Percentiles rank a stretch among this genome's conserved stretches.
phyloP scores from a whole-genome alignment of 2,797 vertebrate species.

The Manis crassicaudata region DNA sequence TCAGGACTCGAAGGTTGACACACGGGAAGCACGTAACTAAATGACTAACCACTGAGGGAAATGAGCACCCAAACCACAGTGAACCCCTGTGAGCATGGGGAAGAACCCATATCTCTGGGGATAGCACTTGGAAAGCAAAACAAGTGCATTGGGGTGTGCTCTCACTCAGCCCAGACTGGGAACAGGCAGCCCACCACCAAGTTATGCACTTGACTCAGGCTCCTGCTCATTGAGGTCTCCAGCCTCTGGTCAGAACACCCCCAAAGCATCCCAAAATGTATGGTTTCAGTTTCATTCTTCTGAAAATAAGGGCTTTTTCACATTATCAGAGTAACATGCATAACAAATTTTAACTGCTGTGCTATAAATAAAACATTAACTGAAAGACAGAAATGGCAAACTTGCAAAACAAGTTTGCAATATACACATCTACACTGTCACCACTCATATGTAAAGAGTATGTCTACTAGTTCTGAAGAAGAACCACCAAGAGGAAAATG shows the following conservation, averaged over 20 bases:
- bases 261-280: neutral
- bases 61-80: neutral
- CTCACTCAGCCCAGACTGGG: neutral
- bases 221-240: neutral
- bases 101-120: fast-evolving
- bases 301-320: neutral
- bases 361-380: neutral
- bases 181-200: neutral
- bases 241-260: neutral
- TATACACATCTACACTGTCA: fast-evolving
- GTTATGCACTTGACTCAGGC: neutral
- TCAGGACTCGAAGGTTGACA: too few relatives aligned
- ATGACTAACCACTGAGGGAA: fast-evolving
- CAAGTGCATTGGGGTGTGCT: neutral
- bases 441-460: fast-evolving
- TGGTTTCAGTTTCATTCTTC: neutral
- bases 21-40: neutral
- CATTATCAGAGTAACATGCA: neutral
- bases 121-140: neutral
- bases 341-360: neutral
- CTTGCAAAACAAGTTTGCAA: neutral
- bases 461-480: neutral
- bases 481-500: neutral
- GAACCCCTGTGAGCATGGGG: neutral
- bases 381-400: neutral